A percentile compares a stretch with the other conserved stretches of the same genome.
Evolutionary conservation across 1,140 invertebrate genomes (phyloP).

Genomic region (Melitaea cinxia): DNA sequence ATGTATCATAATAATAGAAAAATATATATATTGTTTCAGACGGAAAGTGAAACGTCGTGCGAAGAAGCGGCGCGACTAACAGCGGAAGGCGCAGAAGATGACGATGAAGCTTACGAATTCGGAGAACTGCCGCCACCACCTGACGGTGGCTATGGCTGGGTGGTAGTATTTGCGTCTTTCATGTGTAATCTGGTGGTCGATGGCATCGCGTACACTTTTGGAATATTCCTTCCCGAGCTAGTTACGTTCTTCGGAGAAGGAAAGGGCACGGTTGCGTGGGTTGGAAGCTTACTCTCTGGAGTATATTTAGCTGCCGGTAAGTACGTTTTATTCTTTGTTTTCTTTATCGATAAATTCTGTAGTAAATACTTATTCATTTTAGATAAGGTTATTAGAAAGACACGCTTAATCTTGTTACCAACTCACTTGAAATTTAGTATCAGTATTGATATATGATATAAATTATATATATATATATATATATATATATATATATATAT

Average conservation of each 20-base stretch:
- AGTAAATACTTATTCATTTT: too few species aligned
- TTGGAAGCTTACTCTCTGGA: constrained; percentile 95
- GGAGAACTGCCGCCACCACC: constrained; percentile 91
- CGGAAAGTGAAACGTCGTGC: constrained; percentile 91
- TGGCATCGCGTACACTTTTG: constrained; percentile 97
- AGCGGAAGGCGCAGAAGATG: constrained; percentile 86
- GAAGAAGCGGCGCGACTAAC: constrained; percentile 90
- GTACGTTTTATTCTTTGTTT: constrained; percentile 47
- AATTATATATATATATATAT: too few species aligned
- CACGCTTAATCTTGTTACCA: too few species aligned
- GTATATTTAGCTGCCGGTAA: constrained; percentile 95
- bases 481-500: too few species aligned
- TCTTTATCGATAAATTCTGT: too few species aligned
- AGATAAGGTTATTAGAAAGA: too few species aligned
- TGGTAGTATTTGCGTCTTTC: constrained; percentile 97
- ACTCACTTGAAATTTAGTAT: too few species aligned
- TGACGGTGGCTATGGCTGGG: constrained; percentile 95
- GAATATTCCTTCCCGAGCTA: constrained; percentile 92
- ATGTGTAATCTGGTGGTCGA: constrained; percentile 99
- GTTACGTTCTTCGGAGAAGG: constrained; percentile 91
- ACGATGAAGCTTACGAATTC: constrained; percentile 88
- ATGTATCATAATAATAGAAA: background rate
- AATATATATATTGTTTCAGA: constrained; percentile 82
- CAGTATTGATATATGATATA: too few species aligned
- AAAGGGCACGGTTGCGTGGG: constrained; percentile 96